Evolutionary conservation across 2,888 invertebrate genomes (phyloP), one percentile per base, ranked within the genome.

Genomic region (Diaphora mendica): DNA sequence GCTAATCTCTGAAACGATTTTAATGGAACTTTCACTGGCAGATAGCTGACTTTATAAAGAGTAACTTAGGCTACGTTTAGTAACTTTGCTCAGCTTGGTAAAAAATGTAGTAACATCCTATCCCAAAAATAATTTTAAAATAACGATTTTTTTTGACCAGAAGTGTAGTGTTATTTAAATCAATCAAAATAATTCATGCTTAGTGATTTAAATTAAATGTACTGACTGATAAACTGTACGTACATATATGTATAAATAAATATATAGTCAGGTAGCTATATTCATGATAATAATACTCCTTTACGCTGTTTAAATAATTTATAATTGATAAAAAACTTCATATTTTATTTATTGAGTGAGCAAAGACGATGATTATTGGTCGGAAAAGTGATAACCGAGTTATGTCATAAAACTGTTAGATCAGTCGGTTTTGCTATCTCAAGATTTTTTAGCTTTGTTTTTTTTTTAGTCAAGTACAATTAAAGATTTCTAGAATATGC

Each of bases 281-380:
- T 44, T 64, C 20, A 17, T 72, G 72, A 72, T 64, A 69, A 42
- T 67, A 17, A 15, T 65, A 66, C 30, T 67, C 33, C 66, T 72
- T 70, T 33, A 30, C 42, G 20, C 20, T 66, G 26, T 66, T 44
- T 67, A 44, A 30, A 67, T 44, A 67, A 17, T 44, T 30, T 44
- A 39, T 51, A 68, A 35, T 23, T 44, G 66, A 68, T 55, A 68
- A 68, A 48, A 51, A 68, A 68, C 23, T 8, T n/a, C 8, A 35
- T 55, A 68, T n/a, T 51, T 67, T 30, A 62, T 30, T 62, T 62
- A 62, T 62, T 62, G 62, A 30, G 17, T 15, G 13, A n/a, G n/a
- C 11, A n/a, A 3, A 59, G 55, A 13, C 3, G n/a, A n/a, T 55
- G n/a, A n/a, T n/a, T 1, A 55, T 55, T 0, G 9, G n/a, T n/a